These are phyloP conservation scores for Oryzias sinensis DNA, from an alignment of 2,797 vertebrate genomes.

Conservation along the genomic window DNA sequence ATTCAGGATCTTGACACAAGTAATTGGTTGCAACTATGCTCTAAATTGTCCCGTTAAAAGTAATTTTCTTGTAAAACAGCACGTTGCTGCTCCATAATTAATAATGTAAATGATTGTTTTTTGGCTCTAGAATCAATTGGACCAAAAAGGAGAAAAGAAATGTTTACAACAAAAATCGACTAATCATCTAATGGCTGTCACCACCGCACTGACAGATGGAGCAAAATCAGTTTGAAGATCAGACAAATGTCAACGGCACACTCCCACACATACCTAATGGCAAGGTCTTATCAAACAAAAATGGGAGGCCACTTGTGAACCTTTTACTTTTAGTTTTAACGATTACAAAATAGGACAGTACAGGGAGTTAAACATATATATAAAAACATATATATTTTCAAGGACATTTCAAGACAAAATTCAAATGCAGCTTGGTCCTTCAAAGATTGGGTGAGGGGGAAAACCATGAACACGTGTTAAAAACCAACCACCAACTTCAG, in stretches of 20 bases:
- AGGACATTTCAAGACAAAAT: background rate
- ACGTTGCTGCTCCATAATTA: background rate
- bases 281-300: slow-evolving; percentile 7
- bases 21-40: background rate
- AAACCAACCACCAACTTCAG: slow-evolving; percentile 14
- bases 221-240: slow-evolving; percentile 1
- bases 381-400: no score
- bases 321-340: background rate
- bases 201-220: background rate
- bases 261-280: slow-evolving; percentile 5
- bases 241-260: slow-evolving; percentile 9
- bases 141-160: slow-evolving; percentile 1
- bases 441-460: background rate
- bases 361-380: background rate
- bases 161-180: background rate
- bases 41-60: background rate
- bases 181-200: background rate
- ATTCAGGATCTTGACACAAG: background rate
- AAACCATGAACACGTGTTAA: slow-evolving; percentile 12
- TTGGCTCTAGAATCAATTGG: slow-evolving; percentile 1
- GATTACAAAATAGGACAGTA: no score
- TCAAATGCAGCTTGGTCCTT: background rate
- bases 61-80: background rate
- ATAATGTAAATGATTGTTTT: background rate
- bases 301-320: background rate